Evolutionary conservation across 2,113 vertebrate species (phyloP), one percentile per base, ranked within the genome.

Genomic region (Nibea albiflora): DNA sequence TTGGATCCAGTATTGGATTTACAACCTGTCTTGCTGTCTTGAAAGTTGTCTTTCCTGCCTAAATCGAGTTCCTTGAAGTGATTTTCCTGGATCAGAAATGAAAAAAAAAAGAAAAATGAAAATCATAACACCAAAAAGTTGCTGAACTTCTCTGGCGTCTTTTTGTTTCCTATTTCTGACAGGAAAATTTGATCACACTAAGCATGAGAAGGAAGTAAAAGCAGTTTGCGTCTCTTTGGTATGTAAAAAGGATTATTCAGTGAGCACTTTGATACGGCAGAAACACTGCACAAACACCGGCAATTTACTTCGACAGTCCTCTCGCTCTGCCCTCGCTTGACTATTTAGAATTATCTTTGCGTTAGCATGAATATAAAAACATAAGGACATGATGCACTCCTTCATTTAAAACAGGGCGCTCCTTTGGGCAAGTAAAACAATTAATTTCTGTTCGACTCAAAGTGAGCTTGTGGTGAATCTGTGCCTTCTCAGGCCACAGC

Each of bases 361-460:
- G 15, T 71, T 42, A 54, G 17, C 2, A 24, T 70, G 70, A 86
- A 90, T 73, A 63, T 71, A 73, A 81, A 81, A 84, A 68, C 76
- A 67, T n/a, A 24, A 62, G 28, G 58, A 28, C 63, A 60, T 3
- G 28, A 70, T 50, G 47, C 31, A 57, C n/a, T 79, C 42, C 66
- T 67, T 75, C 28, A 57, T 72, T 79, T 89, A 58, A 82, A 84
- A 76, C 22, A n/a, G 57, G 49, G 10, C 31, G 50, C 50, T 73
- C 68, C 76, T 81, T 22, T 72, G 71, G 86, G 83, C 49, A 7
- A 78, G 72, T 63, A 63, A 89, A 87, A 92, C 78, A 85, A 86
- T 91, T 85, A 60, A 89, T 91, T 89, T 82, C 26, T 67, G 68
- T 73, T 76, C 22, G 5, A 65, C 66, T 86, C 71, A 80, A 79